Evolutionary conservation across 2,797 vertebrate genomes (phyloP).

Genomic region (Tangara arthus): DNA sequence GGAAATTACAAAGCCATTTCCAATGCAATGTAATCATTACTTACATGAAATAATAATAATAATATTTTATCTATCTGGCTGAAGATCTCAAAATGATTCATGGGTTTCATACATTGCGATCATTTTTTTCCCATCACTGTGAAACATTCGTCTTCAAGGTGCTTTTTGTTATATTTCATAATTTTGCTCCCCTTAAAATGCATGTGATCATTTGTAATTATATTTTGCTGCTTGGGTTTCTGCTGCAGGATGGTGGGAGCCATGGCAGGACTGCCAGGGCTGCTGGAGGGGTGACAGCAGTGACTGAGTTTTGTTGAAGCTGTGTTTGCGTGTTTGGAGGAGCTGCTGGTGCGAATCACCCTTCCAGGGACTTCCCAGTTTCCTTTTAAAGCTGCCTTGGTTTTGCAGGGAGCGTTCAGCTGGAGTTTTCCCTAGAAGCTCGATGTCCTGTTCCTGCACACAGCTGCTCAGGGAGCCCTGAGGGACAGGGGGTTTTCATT

Average conservation of each 20-base stretch:
- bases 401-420: not conserved
- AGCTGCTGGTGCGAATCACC: not conserved
- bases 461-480: not conserved
- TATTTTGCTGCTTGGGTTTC: not conserved
- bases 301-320: not conserved
- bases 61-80: not conserved
- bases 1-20: slow-evolving; percentile 52
- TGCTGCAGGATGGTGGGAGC: not conserved
- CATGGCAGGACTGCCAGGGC: not conserved
- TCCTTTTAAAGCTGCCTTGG: not conserved
- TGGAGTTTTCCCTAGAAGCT: not conserved
- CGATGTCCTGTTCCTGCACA: not conserved
- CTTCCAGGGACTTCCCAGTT: not conserved
- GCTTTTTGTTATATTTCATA: not conserved
- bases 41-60: not conserved
- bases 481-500: not conserved
- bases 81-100: not conserved
- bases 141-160: not conserved
- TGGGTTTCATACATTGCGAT: not conserved
- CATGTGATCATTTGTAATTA: not conserved
- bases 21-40: slow-evolving; percentile 5
- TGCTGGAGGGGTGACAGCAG: not conserved
- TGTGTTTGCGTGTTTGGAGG: accelerated
- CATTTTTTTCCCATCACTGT: not conserved
- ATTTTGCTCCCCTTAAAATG: not conserved